phyloP scores from a whole-genome alignment of 2,797 vertebrate genomes.

The Petrocephalus schoutedeni region DNA sequence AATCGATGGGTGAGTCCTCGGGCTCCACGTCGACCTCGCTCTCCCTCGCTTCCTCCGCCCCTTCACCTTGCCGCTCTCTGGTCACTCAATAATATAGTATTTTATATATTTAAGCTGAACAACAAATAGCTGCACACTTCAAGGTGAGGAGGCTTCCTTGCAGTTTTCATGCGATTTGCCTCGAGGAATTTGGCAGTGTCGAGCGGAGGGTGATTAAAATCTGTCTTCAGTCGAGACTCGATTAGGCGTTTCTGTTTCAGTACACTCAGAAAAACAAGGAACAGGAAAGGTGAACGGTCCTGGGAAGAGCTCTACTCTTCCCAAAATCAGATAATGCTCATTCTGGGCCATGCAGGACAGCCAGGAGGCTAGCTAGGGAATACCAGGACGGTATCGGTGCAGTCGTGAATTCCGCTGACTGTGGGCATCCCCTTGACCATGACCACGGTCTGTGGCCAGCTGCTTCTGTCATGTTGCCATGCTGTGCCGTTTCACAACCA shows the following conservation, averaged over 20 bases:
- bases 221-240: slow-evolving; percentile 60
- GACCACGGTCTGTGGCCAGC: background rate
- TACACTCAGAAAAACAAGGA: slow-evolving; percentile 34
- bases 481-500: background rate
- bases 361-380: slow-evolving; percentile 50
- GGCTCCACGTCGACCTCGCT: slow-evolving; percentile 95
- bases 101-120: slow-evolving; percentile 94
- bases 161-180: slow-evolving; percentile 66
- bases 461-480: background rate
- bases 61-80: slow-evolving; percentile 75
- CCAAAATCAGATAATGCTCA: slow-evolving; percentile 69
- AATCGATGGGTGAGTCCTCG: slow-evolving; percentile 97
- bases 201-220: slow-evolving; percentile 66
- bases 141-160: slow-evolving; percentile 82
- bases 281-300: slow-evolving; percentile 29
- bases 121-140: slow-evolving; percentile 78
- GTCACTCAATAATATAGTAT: slow-evolving; percentile 98
- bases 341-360: slow-evolving; percentile 54
- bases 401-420: slow-evolving; percentile 59
- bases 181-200: slow-evolving; percentile 64
- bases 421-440: slow-evolving; percentile 63
- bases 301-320: slow-evolving; percentile 38
- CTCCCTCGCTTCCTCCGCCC: slow-evolving; percentile 87
- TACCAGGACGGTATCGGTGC: slow-evolving; percentile 40
- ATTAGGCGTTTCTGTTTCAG: slow-evolving; percentile 65